Evolutionary conservation across 2,888 invertebrate genomes (phyloP), one percentile per base, ranked within the genome.

Genomic region (Drosophila robusta): DNA sequence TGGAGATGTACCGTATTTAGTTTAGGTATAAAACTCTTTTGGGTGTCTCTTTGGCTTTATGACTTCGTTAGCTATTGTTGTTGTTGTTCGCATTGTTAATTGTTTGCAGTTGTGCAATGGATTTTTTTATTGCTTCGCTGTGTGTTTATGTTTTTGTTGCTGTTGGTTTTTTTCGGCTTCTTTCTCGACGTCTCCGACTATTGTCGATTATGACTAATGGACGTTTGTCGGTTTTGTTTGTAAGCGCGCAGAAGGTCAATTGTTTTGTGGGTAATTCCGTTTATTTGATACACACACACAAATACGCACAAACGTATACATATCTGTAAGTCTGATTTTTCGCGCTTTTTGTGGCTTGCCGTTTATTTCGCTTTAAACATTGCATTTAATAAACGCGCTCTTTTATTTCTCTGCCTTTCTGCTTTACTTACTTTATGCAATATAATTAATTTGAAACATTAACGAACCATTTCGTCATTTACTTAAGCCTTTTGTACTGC

Each of bases 191-290:
- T 41, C 60, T 73, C 65, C 61, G 63, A 62, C 78, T 65, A 69
- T 83, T 70, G 86, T 66, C 81, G 80, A 86, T 82, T 82, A 81
- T 86, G 82, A 83, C 87, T 84, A 87, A 87, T 83, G 81, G 75
- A 79, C 82, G 56, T 71, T 73, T 76, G 76, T 68, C 76, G 75
- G 75, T 52, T 67, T 80, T 72, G 72, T 72, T 75, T 72, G 87
- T 83, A 87, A 80, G 82, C 84, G 38, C 50, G 44, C 87, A 80
- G 82, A 83, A 83, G 82, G 82, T 83, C 87, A 83, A 83, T 80
- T 80, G 82, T 84, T 80, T 87, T 87, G 80, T 71, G 80, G 82
- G 78, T 73, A 83, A 83, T 80, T 87, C 87, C 82, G 73, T 80
- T 87, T 87, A 68, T 68, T 66, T 66, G 55, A 52, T 54, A 61